These are phyloP conservation scores for Cottoperca gobio DNA, from an alignment of 2,797 vertebrate genomes.

Conservation along the genomic window DNA sequence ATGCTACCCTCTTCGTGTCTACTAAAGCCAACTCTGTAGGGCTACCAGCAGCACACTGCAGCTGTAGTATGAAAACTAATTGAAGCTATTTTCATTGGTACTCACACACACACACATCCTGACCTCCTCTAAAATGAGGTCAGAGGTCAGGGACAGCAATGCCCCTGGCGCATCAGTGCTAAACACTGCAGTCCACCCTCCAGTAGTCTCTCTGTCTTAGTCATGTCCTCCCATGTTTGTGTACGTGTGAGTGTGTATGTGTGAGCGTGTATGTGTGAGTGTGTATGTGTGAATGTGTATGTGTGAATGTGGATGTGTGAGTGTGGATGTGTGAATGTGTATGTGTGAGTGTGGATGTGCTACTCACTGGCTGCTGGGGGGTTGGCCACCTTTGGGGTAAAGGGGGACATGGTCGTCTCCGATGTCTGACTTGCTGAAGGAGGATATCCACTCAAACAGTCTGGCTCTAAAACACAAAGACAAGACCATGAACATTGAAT, in stretches of 20 bases:
- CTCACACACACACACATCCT: conserved; percentile 4
- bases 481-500: conserved; percentile 69
- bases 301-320: conserved; percentile 48
- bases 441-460: conserved; percentile 90
- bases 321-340: conserved; percentile 46
- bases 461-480: conserved; percentile 85
- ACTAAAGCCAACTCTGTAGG: conserved; percentile 14
- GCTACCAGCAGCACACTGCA: conserved; percentile 22
- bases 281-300: conserved; percentile 48
- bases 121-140: conserved; percentile 30
- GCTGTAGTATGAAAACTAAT: conserved; percentile 20
- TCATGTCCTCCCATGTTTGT: conserved; percentile 11
- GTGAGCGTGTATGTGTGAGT: conserved; percentile 49
- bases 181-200: conserved; percentile 22
- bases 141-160: conserved; percentile 34
- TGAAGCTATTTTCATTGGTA: conserved; percentile 32
- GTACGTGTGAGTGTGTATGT: conserved; percentile 47
- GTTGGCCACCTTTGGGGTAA: conserved; percentile 86
- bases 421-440: conserved; percentile 88
- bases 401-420: conserved; percentile 84
- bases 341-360: conserved; percentile 47
- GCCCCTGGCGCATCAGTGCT: conserved; percentile 36
- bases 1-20: conserved; percentile 39
- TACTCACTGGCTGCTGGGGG: conserved; percentile 87
- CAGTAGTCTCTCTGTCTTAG: not conserved